phyloP scores from a whole-genome alignment of 2,797 vertebrate genomes.

The Lutjanus argentimaculatus region DNA sequence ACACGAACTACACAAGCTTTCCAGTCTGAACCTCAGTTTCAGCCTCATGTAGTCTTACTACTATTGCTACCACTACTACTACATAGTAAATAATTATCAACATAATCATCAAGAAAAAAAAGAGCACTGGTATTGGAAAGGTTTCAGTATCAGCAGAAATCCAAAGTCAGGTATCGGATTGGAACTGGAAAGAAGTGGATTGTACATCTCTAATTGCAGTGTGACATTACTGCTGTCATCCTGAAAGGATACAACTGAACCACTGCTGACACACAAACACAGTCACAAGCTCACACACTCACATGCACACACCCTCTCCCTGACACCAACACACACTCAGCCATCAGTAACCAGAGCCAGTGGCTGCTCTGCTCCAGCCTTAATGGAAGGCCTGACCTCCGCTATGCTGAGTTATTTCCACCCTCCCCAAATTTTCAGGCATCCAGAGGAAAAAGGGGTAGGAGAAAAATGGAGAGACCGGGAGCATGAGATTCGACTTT shows the following conservation, averaged over 20 bases:
- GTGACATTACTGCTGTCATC: slow-evolving; percentile 40
- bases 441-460: slow-evolving; percentile 51
- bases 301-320: slow-evolving; percentile 27
- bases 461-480: slow-evolving; percentile 59
- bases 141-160: too few species aligned
- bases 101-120: too few species aligned
- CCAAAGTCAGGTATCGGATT: too few species aligned
- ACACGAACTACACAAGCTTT: too few species aligned
- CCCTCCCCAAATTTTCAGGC: slow-evolving; percentile 77
- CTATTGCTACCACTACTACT: too few species aligned
- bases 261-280: slow-evolving; percentile 35
- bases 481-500: slow-evolving; percentile 63
- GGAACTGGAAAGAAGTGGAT: too few species aligned
- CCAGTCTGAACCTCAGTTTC: too few species aligned
- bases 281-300: background rate
- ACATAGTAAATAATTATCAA: too few species aligned
- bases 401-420: slow-evolving; percentile 79
- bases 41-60: too few species aligned
- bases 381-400: slow-evolving; percentile 87
- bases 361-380: slow-evolving; percentile 74
- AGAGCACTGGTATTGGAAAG: too few species aligned
- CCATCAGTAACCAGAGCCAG: slow-evolving; percentile 74
- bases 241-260: slow-evolving; percentile 57
- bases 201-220: background rate
- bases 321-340: slow-evolving; percentile 53